phyloP scores from a whole-genome alignment of 2,888 invertebrate genomes.

The Aporophyla lueneburgensis region DNA sequence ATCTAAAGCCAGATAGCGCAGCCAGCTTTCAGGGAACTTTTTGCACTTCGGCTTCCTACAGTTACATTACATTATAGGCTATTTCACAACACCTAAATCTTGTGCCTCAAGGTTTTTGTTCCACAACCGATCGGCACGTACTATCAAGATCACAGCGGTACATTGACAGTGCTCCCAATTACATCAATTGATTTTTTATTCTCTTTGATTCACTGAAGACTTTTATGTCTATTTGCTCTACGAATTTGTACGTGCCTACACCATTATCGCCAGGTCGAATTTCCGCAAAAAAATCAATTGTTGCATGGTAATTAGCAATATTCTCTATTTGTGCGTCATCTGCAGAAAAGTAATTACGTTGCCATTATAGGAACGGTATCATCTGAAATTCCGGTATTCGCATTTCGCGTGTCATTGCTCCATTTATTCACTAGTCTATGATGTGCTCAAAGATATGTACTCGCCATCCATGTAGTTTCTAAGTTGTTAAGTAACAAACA shows the following conservation, averaged over 20 bases:
- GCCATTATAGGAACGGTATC: constrained; percentile 13
- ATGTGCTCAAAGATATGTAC: neutral
- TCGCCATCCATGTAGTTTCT: constrained; percentile 22
- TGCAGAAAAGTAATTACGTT: neutral
- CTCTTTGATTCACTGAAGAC: constrained; percentile 37
- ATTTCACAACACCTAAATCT: constrained; percentile 48
- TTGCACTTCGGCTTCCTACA: neutral
- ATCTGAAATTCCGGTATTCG: neutral
- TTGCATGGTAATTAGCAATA: constrained; percentile 34
- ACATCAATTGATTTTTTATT: constrained; percentile 56
- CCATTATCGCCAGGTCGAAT: constrained; percentile 16
- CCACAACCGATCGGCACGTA: constrained; percentile 29
- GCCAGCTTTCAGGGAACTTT: neutral
- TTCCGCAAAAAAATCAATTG: constrained; percentile 29
- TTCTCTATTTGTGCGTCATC: neutral
- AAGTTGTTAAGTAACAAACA: constrained; percentile 40
- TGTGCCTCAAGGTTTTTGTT: constrained; percentile 35
- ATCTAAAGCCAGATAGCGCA: neutral
- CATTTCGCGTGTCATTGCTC: constrained; percentile 8
- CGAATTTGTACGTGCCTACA: constrained; percentile 33
- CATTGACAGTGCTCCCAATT: constrained; percentile 55
- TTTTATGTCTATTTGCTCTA: constrained; percentile 48
- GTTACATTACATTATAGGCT: constrained; percentile 18
- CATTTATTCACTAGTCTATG: constrained; percentile 6
- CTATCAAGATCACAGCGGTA: constrained; percentile 60